These are phyloP conservation scores for Zelleria hepariella DNA, from an alignment of 2,888 invertebrate species.

Conservation along the genomic window DNA sequence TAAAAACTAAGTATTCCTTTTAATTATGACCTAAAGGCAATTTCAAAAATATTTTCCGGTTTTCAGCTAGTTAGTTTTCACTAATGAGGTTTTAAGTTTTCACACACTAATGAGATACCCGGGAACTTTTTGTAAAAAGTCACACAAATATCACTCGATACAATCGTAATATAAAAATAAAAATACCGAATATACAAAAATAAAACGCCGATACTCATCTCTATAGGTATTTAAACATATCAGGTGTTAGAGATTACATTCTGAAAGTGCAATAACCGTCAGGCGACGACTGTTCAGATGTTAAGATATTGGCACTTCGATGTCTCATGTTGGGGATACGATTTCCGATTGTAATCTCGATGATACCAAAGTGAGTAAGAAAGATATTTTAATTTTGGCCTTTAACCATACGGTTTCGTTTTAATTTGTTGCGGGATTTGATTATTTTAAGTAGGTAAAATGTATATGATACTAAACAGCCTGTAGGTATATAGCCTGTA, in stretches of 20 bases:
- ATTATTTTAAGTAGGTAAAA: too few species aligned
- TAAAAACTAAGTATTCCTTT: too few species aligned
- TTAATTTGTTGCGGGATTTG: background rate
- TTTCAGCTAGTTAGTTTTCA: too few species aligned
- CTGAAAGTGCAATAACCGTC: background rate
- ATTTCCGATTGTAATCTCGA: background rate
- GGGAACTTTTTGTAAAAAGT: background rate
- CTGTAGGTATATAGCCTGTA: too few species aligned
- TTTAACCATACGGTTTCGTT: background rate
- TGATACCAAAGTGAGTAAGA: background rate
- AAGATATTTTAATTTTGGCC: background rate
- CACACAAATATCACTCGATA: background rate
- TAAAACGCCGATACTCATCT: background rate
- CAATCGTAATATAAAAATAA: background rate
- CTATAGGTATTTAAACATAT: constrained; percentile 1
- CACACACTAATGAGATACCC: too few species aligned
- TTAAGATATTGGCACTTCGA: background rate
- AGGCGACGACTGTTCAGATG: background rate
- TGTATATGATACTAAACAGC: too few species aligned
- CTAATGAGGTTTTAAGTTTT: too few species aligned
- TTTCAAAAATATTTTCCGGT: too few species aligned
- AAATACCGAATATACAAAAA: background rate
- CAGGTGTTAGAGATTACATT: background rate
- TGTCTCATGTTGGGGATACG: background rate
- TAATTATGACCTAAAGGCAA: too few species aligned